A percentile compares a stretch with the other conserved stretches of the same genome.
Conservation (phyloP, 2,888 invertebrate species). For the Euplexia lucipara region DNA sequence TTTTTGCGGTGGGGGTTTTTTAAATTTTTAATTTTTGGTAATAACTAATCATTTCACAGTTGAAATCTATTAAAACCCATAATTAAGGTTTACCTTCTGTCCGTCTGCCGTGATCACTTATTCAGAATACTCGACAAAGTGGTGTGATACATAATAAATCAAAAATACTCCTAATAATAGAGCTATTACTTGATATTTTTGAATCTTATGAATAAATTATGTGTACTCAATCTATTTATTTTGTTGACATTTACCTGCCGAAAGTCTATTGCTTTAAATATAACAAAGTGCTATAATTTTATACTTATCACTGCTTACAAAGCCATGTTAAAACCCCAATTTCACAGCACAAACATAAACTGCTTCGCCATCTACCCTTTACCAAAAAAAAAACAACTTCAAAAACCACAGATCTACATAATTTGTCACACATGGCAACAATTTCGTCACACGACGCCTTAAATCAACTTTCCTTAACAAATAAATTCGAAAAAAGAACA, state of each 20-base stretch:
- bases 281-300: conserved; percentile 27
- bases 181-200: neutral
- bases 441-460: conserved; percentile 69
- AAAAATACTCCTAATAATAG: neutral
- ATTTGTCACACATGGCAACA: conserved; percentile 67
- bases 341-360: conserved; percentile 54
- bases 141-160: neutral
- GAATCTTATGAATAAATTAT: neutral
- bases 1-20: no score
- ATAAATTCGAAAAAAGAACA: conserved; percentile 64
- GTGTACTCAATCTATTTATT: neutral
- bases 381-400: conserved; percentile 24
- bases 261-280: neutral
- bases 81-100: conserved; percentile 7
- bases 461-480: conserved; percentile 68
- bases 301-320: conserved; percentile 25
- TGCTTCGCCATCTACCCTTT: conserved; percentile 32
- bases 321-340: conserved; percentile 41
- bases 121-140: conserved; percentile 12
- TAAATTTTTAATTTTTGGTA: no score
- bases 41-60: conserved; percentile 3
- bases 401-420: conserved; percentile 62
- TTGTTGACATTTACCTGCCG: neutral
- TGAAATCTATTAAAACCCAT: neutral
- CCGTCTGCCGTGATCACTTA: conserved; percentile 12